Percentiles rank a stretch among this genome's conserved stretches.
These are phyloP conservation scores for Corapipo altera DNA, from an alignment of 2,113 vertebrate species.

Conservation along the genomic window DNA sequence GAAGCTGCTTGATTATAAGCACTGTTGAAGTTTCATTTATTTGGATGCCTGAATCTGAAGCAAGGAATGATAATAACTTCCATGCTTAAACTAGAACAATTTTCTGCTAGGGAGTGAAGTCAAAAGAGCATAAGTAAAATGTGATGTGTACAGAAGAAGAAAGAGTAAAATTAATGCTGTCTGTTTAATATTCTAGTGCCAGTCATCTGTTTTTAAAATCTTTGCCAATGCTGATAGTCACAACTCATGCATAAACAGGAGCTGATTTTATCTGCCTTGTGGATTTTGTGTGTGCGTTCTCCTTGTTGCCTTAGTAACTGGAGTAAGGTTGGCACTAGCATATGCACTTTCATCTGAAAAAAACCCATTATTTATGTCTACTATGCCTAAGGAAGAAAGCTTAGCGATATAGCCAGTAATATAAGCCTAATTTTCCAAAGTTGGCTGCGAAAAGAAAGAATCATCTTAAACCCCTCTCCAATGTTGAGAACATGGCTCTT, in stretches of 20 bases:
- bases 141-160: not conserved
- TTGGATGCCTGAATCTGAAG: not conserved
- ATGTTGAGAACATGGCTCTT: not conserved
- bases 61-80: not conserved
- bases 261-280: not conserved
- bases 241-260: not conserved
- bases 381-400: not conserved
- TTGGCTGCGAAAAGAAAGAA: not conserved
- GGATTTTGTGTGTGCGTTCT: not conserved
- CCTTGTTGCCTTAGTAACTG: constrained; percentile 27
- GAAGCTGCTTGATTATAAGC: not conserved
- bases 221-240: not conserved
- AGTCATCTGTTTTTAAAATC: not conserved
- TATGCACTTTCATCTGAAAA: not conserved
- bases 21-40: constrained; percentile 19
- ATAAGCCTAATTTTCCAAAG: not conserved
- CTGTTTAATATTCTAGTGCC: not conserved
- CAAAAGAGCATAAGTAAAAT: not conserved
- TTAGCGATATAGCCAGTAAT: not conserved
- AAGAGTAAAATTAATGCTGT: not conserved
- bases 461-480: not conserved
- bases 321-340: not conserved
- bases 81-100: not conserved
- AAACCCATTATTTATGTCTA: not conserved
- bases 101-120: not conserved